Conservation (phyloP, 1,140 invertebrate species). For the Calosoma granatense region DNA sequence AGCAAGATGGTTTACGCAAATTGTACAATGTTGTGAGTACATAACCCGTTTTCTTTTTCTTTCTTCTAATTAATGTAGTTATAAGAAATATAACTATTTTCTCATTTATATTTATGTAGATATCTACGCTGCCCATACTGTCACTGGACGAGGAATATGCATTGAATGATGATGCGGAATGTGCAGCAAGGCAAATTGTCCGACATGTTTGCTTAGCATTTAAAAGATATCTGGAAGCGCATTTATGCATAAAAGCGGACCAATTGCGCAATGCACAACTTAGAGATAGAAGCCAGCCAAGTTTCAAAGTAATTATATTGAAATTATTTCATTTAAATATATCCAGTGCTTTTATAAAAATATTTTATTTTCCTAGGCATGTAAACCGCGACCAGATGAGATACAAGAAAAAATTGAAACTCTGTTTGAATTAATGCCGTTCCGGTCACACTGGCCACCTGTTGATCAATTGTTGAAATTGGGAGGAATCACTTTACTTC, state of each 20-base stretch:
- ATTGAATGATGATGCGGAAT: conserved; percentile 83
- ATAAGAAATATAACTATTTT: too few relatives aligned
- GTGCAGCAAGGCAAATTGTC: conserved; percentile 87
- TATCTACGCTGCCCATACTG: conserved; percentile 74
- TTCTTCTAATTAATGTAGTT: too few relatives aligned
- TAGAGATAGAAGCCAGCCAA: conserved; percentile 33
- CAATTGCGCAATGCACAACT: conserved; percentile 44
- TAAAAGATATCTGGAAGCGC: conserved; percentile 86
- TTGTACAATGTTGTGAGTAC: conserved; percentile 80
- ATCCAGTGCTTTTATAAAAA: not conserved
- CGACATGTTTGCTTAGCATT: conserved; percentile 85
- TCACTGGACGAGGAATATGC: conserved; percentile 56
- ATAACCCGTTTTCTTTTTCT: too few relatives aligned
- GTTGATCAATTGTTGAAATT: conserved; percentile 77
- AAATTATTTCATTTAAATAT: not conserved
- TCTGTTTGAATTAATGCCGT: conserved; percentile 65
- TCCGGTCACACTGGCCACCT: conserved; percentile 71
- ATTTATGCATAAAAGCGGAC: conserved; percentile 75
- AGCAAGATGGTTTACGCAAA: conserved; percentile 78
- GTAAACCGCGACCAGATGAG: conserved; percentile 62
- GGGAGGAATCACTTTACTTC: conserved; percentile 70
- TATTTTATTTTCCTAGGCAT: conserved; percentile 42
- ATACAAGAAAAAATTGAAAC: conserved; percentile 75
- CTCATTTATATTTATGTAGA: conserved; percentile 39
- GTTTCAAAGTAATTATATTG: conserved; percentile 1